Evolutionary conservation across 2,113 vertebrate species (phyloP).

Genomic region (Bujurquina vittata): DNA sequence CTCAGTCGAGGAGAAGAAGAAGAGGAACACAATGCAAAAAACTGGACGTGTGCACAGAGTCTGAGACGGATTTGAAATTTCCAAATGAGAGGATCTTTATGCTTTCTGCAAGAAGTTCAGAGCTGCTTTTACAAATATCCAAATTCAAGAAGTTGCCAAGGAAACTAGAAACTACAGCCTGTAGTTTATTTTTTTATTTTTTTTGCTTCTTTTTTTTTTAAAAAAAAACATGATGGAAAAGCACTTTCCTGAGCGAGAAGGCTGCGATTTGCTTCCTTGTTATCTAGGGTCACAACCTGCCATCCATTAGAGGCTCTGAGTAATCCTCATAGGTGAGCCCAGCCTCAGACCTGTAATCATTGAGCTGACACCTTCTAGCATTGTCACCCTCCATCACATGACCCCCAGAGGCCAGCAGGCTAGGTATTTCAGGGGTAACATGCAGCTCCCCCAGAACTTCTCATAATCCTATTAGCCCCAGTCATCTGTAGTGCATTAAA

Average conservation of each 20-base stretch:
- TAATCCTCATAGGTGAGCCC: conserved; percentile 65
- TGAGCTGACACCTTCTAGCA: conserved; percentile 57
- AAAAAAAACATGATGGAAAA: conserved; percentile 16
- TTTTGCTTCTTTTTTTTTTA: neutral
- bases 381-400: conserved; percentile 62
- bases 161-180: conserved; percentile 46
- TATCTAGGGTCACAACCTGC: conserved; percentile 33
- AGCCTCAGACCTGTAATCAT: conserved; percentile 56
- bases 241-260: conserved; percentile 36
- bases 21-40: neutral
- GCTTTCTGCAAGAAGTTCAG: conserved; percentile 10
- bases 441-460: conserved; percentile 11
- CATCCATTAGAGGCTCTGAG: conserved; percentile 50
- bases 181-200: neutral
- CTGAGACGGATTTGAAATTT: neutral
- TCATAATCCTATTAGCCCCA: conserved; percentile 76
- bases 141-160: conserved; percentile 57
- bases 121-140: conserved; percentile 4
- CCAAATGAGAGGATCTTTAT: neutral
- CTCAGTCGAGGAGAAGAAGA: neutral
- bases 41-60: neutral
- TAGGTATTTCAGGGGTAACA: conserved; percentile 9
- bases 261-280: conserved; percentile 35
- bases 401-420: conserved; percentile 17
- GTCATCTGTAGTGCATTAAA: conserved; percentile 63